phyloP scores from a whole-genome alignment of 2,888 invertebrate species.

The Norana najaformis region DNA sequence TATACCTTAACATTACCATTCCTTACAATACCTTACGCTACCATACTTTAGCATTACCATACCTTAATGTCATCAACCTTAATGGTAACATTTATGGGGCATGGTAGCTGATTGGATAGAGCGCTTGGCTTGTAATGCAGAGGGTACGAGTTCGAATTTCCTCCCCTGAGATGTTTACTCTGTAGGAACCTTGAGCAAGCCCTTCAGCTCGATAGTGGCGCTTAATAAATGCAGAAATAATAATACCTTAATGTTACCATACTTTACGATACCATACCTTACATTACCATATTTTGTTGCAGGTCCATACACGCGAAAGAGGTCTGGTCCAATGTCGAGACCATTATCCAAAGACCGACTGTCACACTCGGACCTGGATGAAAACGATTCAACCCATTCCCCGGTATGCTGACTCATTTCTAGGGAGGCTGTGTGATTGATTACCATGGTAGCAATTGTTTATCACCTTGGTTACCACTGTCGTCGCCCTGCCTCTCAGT shows the following conservation, averaged over 20 bases:
- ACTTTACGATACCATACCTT: not conserved
- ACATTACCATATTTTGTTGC: not conserved
- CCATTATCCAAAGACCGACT: not conserved
- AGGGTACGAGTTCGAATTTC: too few relatives aligned
- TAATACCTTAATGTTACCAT: not conserved
- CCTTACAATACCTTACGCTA: not conserved
- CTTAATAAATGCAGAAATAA: too few relatives aligned
- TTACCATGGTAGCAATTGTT: not conserved
- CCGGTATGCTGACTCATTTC: not conserved
- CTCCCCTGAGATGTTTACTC: too few relatives aligned
- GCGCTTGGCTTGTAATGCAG: too few relatives aligned
- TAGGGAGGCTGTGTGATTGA: not conserved
- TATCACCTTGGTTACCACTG: not conserved
- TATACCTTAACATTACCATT: not conserved
- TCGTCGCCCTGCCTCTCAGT: too few relatives aligned
- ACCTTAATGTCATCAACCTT: not conserved
- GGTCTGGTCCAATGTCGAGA: conserved; percentile 14
- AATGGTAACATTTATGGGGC: too few relatives aligned
- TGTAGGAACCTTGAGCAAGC: too few relatives aligned
- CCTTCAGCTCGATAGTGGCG: too few relatives aligned
- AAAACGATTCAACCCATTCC: not conserved
- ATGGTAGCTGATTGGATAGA: too few relatives aligned
- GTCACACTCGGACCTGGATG: not conserved
- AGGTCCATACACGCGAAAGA: not conserved
- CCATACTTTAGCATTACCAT: too few relatives aligned